Evolutionary conservation across 2,113 vertebrate genomes (phyloP).

Genomic region (Misgurnus mizolepis): DNA sequence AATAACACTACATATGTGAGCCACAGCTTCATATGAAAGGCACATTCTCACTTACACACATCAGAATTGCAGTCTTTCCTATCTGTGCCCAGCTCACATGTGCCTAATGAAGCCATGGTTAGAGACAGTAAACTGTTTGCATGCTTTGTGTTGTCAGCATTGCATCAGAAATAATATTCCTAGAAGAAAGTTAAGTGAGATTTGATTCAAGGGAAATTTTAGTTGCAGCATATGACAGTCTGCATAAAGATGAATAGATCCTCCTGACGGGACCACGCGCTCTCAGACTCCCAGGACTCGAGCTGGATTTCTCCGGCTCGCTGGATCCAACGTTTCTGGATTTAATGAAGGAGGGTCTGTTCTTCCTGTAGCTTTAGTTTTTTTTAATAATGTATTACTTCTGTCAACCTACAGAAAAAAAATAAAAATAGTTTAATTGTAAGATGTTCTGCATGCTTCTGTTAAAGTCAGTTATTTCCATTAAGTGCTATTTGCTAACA

Average conservation of each 20-base stretch:
- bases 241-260: conserved; percentile 18
- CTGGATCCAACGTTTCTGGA: conserved; percentile 23
- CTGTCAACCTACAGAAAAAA: conserved; percentile 28
- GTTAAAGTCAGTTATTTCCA: background rate
- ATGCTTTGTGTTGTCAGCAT: conserved; percentile 24
- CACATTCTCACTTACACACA: conserved; percentile 13
- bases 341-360: conserved; percentile 37
- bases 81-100: conserved; percentile 11
- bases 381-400: background rate
- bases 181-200: conserved; percentile 8
- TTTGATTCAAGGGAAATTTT: conserved; percentile 21
- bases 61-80: background rate
- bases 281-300: background rate
- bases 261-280: background rate
- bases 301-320: conserved; percentile 1
- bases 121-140: conserved; percentile 13
- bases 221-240: conserved; percentile 16
- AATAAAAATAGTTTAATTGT: background rate
- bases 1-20: conserved; percentile 24
- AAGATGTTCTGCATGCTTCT: background rate
- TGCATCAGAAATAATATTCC: conserved; percentile 31
- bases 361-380: conserved; percentile 31
- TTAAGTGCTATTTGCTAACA: background rate
- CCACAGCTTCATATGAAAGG: conserved; percentile 29
- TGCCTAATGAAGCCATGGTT: conserved; percentile 28